Evolutionary conservation across 1,140 invertebrate species (phyloP), one percentile per base, ranked within the genome.

Genomic region (Drosophila teissieri): DNA sequence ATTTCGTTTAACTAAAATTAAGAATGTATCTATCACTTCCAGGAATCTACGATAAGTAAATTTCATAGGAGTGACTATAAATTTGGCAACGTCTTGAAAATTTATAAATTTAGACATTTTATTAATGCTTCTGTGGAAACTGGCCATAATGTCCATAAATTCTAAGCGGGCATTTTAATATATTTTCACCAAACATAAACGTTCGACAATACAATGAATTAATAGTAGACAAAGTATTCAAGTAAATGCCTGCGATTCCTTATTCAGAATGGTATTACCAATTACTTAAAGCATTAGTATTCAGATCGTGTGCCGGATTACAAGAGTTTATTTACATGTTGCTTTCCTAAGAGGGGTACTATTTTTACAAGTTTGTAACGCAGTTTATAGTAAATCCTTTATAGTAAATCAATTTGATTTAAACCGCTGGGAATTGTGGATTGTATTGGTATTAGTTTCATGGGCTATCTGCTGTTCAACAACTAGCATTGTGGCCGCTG

Each of bases 401-500:
- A 4, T 5, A 24, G 24, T 24, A 24, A 24, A 24, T 4, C 24
- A 24, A 31, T 31, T 31, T 31, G 27, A 8, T 31, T 31, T 7
- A 8, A 8, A 31, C 1, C 27, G 27, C 27, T 31, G 7, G 27
- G 7, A 31, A 8, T 31, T 31, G 7, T 31, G 27, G 6, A 31
- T 8, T 27, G 4, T 7, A 27, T 27, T 27, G 5, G 6, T 27
- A 27, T 27, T 27, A 4, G 5, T 27, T 27, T 37, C 36, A 2
- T 37, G 3, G 8, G 36, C 36, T 14, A 37, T 14, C 12, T 37
- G 12, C 8, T 11, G 0, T 31, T 10, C 8, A 42, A 36, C 36
- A 36, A 14, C 60, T 64, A 64, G 52, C 64, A 42, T 42, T 64
- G 49, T 14, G 64, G 44, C 64, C 45, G 31, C 40, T 46, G 60